Conservation (phyloP, 53 echinoderm and acorn worm genomes). For the Luidia sarsii region DNA sequence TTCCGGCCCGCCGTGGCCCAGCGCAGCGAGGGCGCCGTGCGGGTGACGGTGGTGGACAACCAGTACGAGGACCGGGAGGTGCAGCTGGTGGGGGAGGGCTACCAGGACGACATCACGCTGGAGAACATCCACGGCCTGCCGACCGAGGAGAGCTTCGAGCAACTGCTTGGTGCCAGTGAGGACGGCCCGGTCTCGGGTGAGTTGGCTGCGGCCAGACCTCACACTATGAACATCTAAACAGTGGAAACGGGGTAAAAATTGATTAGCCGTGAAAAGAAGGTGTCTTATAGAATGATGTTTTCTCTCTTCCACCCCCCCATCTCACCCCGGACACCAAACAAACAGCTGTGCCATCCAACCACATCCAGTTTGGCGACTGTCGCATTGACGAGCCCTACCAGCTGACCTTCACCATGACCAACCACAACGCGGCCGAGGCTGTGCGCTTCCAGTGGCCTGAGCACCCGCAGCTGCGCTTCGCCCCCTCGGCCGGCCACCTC, state of each 20-base stretch:
- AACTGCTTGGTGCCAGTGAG: constrained; percentile 45
- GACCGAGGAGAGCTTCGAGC: constrained; percentile 74
- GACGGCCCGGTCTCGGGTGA: constrained; percentile 82
- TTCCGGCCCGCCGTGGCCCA: constrained; percentile 67
- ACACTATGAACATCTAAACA: no score
- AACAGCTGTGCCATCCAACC: constrained; percentile 93
- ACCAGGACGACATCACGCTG: constrained; percentile 94
- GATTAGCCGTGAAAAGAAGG: no score
- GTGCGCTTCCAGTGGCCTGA: constrained; percentile 99
- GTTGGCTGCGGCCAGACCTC: neutral
- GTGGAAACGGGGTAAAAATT: no score
- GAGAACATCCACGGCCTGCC: constrained; percentile 91
- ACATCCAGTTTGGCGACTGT: constrained; percentile 94
- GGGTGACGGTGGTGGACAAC: constrained; percentile 90
- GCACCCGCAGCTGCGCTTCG: constrained; percentile 89
- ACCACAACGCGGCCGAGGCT: constrained; percentile 82
- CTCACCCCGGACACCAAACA: no score
- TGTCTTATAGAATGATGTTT: no score
- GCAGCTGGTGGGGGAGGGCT: constrained; percentile 95
- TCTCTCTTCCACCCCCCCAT: no score
- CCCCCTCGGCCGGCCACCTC: constrained; percentile 86
- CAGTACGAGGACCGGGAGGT: constrained; percentile 94
- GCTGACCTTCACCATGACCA: constrained; percentile 92
- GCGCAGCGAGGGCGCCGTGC: constrained; percentile 72
- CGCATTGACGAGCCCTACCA: constrained; percentile 84